A percentile compares a stretch with the other conserved stretches of the same genome.
These are phyloP conservation scores for Phenacoccus solenopsis DNA, from an alignment of 1,140 invertebrate genomes.

Conservation along the genomic window DNA sequence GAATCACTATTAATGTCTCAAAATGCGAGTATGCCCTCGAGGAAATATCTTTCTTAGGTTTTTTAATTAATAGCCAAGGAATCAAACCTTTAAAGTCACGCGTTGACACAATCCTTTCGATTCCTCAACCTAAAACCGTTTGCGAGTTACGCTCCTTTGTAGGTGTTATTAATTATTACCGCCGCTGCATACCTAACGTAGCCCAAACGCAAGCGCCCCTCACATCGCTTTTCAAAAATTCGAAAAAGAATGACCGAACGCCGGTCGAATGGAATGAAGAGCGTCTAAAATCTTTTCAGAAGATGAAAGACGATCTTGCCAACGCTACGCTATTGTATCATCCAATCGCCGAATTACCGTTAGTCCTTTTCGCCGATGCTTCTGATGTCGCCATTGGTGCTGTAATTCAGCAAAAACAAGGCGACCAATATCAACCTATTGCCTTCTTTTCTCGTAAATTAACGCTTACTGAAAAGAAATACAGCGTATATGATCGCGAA, in stretches of 20 bases:
- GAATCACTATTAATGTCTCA: constrained; percentile 28
- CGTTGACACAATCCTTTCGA: constrained; percentile 21
- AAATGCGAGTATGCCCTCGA: constrained; percentile 29
- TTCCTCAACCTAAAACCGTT: not conserved
- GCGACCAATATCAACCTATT: constrained; percentile 7
- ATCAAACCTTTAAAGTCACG: constrained; percentile 28
- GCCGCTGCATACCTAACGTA: constrained; percentile 22
- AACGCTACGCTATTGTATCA: not conserved
- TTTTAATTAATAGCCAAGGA: constrained; percentile 27
- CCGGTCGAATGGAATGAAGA: not conserved
- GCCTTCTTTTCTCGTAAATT: constrained; percentile 22
- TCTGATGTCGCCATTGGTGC: constrained; percentile 27
- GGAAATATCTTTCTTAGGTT: constrained; percentile 30
- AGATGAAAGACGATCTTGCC: not conserved
- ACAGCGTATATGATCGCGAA: constrained; percentile 33
- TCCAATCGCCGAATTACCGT: not conserved
- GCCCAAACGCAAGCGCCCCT: constrained; percentile 19
- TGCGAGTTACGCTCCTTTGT: constrained; percentile 24
- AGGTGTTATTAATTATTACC: constrained; percentile 24
- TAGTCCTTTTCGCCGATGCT: constrained; percentile 24
- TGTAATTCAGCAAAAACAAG: constrained; percentile 25
- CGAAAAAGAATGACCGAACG: not conserved
- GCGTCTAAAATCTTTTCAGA: not conserved
- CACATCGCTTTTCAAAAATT: not conserved
- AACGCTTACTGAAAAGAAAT: not conserved